Conservation (phyloP, 2,888 invertebrate species). For the Criorhina ranunculi region DNA sequence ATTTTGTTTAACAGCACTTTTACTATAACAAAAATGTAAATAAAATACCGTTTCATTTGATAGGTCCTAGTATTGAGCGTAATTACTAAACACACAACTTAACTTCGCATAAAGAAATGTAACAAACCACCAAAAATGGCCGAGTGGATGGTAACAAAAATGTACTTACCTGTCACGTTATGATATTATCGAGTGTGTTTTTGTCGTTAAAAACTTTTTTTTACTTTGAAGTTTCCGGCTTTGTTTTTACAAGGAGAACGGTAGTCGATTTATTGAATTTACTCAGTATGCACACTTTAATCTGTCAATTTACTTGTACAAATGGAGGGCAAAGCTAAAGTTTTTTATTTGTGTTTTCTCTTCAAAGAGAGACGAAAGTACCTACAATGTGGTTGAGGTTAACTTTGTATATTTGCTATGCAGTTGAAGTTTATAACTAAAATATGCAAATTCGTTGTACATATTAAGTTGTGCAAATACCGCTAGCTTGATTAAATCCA, state of each 20-base stretch:
- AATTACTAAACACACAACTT: slow-evolving; percentile 44
- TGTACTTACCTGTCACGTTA: slow-evolving; percentile 27
- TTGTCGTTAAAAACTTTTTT: slow-evolving; percentile 23
- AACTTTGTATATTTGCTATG: neutral
- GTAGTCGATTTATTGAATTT: slow-evolving; percentile 15
- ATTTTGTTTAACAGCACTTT: neutral
- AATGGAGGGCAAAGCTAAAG: slow-evolving; percentile 10
- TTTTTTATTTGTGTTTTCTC: slow-evolving; percentile 5
- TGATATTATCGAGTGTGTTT: slow-evolving; percentile 43
- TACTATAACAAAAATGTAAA: slow-evolving; percentile 20
- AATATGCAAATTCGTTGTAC: too few relatives aligned
- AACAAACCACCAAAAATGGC: neutral
- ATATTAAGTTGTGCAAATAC: too few relatives aligned
- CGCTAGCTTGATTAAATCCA: too few relatives aligned
- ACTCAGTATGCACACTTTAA: neutral
- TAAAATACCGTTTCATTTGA: slow-evolving; percentile 38
- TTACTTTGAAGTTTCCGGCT: slow-evolving; percentile 50
- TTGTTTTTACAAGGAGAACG: slow-evolving; percentile 5
- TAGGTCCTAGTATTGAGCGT: slow-evolving; percentile 26
- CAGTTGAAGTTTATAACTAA: too few relatives aligned
- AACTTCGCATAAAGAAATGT: slow-evolving; percentile 18
- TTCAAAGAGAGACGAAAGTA: neutral
- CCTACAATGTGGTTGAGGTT: neutral
- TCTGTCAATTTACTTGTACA: slow-evolving; percentile 5
- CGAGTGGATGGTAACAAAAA: slow-evolving; percentile 26